These are phyloP conservation scores for Microplitis mediator DNA, from an alignment of 1,140 invertebrate species.

Conservation along the genomic window DNA sequence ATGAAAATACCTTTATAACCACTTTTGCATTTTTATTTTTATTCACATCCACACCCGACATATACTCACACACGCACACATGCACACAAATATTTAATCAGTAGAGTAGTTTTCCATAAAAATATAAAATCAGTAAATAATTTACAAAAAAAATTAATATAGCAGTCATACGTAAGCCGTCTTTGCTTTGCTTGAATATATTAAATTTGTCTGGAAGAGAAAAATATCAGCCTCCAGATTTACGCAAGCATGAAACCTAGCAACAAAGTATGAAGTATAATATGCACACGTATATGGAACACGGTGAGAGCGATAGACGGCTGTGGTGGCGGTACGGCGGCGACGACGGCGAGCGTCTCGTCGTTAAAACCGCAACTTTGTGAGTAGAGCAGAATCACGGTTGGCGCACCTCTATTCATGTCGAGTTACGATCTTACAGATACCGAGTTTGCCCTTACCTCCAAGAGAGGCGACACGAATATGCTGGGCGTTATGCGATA, in stretches of 20 bases:
- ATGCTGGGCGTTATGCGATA: conserved; percentile 19
- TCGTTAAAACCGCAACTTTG: conserved; percentile 18
- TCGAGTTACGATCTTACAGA: conserved; percentile 17
- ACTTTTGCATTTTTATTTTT: neutral
- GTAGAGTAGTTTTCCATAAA: too few species aligned
- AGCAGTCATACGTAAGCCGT: too few species aligned
- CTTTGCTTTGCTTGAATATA: too few species aligned
- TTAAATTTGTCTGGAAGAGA: too few species aligned
- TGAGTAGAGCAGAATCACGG: conserved; percentile 17
- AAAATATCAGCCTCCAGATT: neutral
- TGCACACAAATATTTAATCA: too few species aligned
- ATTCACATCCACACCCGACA: neutral
- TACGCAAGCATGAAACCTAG: conserved; percentile 16
- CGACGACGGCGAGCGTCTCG: neutral
- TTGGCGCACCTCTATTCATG: conserved; percentile 19
- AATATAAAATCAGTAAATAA: too few species aligned
- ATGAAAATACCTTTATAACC: neutral
- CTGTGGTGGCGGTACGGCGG: too few species aligned
- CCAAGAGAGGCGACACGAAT: conserved; percentile 6
- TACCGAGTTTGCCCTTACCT: conserved; percentile 4
- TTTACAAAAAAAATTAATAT: too few species aligned
- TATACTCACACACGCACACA: too few species aligned
- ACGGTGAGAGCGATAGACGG: neutral
- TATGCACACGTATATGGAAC: neutral
- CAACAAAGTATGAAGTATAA: too few species aligned